phyloP scores from a whole-genome alignment of 2,113 vertebrate genomes.

The Oreochromis tanganicae region DNA sequence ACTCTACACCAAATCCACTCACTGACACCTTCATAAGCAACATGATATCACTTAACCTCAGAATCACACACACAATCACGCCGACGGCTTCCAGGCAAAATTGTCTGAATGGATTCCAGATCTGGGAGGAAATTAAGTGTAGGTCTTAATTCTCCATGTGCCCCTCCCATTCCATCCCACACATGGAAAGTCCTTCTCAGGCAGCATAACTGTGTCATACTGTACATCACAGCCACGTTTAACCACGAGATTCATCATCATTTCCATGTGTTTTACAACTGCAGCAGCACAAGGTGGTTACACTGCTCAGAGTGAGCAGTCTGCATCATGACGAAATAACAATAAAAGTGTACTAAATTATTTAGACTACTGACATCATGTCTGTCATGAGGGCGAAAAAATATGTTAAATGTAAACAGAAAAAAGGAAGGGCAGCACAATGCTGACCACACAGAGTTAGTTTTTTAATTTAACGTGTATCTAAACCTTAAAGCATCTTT shows the following conservation, averaged over 20 bases:
- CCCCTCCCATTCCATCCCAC: slow-evolving; percentile 25
- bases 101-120: slow-evolving; percentile 48
- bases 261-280: slow-evolving; percentile 15
- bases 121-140: slow-evolving; percentile 14
- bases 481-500: not conserved
- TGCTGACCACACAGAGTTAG: not conserved
- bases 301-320: not conserved
- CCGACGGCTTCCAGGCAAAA: not conserved
- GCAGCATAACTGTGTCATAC: not conserved
- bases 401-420: not conserved
- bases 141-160: not conserved
- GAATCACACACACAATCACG: not conserved
- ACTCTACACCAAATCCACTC: not conserved
- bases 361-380: not conserved
- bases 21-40: not conserved
- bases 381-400: not conserved
- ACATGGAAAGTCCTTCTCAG: slow-evolving; percentile 38
- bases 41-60: not conserved
- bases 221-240: not conserved
- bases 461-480: not conserved
- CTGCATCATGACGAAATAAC: not conserved
- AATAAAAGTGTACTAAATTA: not conserved
- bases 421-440: not conserved
- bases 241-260: not conserved
- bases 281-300: not conserved